A percentile compares a stretch with the other conserved stretches of the same genome.
Conservation (phyloP, 2,113 vertebrate species). For the Petaurus breviceps region DNA sequence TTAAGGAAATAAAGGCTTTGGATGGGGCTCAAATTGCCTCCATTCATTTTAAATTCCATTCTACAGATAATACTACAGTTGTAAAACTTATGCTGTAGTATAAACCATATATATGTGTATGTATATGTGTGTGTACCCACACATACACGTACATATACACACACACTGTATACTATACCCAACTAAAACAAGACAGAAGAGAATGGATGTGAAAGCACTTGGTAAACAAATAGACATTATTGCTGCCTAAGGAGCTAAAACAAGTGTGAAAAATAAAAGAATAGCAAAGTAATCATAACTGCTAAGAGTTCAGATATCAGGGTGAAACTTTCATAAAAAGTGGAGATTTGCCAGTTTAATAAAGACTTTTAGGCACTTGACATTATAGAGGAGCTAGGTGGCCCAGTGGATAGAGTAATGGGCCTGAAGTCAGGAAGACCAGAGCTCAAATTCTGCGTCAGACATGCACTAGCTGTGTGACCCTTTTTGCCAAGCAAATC, state of each 20-base stretch:
- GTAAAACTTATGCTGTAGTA: background rate
- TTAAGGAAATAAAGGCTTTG: background rate
- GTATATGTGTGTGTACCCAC: no score
- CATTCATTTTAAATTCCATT: background rate
- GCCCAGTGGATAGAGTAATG: background rate
- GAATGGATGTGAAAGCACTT: background rate
- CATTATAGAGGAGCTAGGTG: background rate
- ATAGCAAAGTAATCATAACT: background rate
- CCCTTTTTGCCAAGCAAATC: background rate
- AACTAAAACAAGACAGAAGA: background rate
- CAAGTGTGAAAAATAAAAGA: background rate
- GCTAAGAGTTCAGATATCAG: background rate
- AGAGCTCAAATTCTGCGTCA: background rate
- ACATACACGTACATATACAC: no score
- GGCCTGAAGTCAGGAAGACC: background rate
- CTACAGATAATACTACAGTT: background rate
- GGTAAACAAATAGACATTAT: background rate
- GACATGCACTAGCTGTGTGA: background rate
- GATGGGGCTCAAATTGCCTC: background rate
- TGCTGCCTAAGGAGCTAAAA: background rate
- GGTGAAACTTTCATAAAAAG: background rate
- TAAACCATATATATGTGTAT: background rate
- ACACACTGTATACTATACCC: background rate
- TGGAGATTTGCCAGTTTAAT: background rate
- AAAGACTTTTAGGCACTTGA: background rate